Evolutionary conservation across 1,140 invertebrate species (phyloP), one percentile per base, ranked within the genome.

Genomic region (Anastrepha obliqua): DNA sequence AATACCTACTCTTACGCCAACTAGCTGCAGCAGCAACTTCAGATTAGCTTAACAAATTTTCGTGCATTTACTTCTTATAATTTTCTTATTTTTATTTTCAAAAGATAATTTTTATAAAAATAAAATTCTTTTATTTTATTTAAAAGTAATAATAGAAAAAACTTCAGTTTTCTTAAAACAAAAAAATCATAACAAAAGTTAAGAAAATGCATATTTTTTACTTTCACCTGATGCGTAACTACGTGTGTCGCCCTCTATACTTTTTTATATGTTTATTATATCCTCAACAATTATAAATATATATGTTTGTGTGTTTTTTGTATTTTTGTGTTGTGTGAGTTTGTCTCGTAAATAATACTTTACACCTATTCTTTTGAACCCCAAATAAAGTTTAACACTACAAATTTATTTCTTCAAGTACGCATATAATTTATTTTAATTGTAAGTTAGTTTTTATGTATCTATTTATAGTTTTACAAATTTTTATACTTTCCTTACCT

Each of bases 11-110:
- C n/a, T 67, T 47, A 44, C 17, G 11, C 47, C 74, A 55, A 81
- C 44, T 81, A 29, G 74, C 74, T 81, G 74, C 74, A 81, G 74
- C 51, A 81, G 74, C 47, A 81, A 81, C 15, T 81, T 81, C 47
- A 81, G 51, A 55, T 81, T 55, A 81, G n/a, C 74, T 20, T 81
- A 81, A 81, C 74, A n/a, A 81, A 55, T 20, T 81, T 55, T 81
- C 8, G 55, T 67, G 64, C 29, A 39, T 81, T 8, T 58, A 55
- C 44, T 81, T 20, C 8, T 81, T 55, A 55, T 81, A 29, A 8
- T 20, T 67, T 17, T 67, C 17, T 29, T 67, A 42, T 17, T 20
- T 67, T 5, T 67, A 9, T 67, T 67, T 67, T 39, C 5, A 29
- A 29, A 29, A 29, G 29, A 29, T 67, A 29, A 5, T 67, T 67